Conservation (phyloP, 2,113 vertebrate species). For the Benitochromis conjunctus region DNA sequence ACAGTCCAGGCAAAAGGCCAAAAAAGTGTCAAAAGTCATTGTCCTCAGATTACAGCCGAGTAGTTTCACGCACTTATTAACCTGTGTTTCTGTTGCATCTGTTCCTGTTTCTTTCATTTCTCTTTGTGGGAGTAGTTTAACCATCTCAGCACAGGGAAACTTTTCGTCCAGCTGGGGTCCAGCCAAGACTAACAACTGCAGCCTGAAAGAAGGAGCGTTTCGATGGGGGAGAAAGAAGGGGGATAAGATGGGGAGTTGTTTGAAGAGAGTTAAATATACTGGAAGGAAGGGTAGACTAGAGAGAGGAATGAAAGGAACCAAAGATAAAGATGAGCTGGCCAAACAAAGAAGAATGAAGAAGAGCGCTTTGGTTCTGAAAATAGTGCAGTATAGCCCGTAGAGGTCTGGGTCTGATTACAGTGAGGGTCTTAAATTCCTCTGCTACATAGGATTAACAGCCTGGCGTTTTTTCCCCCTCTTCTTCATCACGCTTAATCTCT, state of each 20-base stretch:
- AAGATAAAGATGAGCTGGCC: background rate
- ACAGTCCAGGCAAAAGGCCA: background rate
- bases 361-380: background rate
- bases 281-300: background rate
- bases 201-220: constrained; percentile 18
- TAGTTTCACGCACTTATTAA: background rate
- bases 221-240: background rate
- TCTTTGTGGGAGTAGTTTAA: constrained; percentile 25
- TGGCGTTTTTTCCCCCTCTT: background rate
- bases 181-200: constrained; percentile 46
- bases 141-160: constrained; percentile 9
- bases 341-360: background rate
- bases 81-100: background rate
- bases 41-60: background rate
- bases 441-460: constrained; percentile 12
- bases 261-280: background rate
- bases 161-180: constrained; percentile 5
- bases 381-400: background rate
- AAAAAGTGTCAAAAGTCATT: background rate
- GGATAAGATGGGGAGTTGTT: constrained; percentile 3
- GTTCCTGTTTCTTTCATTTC: background rate
- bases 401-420: constrained; percentile 32
- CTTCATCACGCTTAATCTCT: constrained; percentile 14
- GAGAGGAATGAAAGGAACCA: background rate
- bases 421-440: constrained; percentile 23